Evolutionary conservation across 2,113 vertebrate species (phyloP).

Genomic region (Leucosticte australis): DNA sequence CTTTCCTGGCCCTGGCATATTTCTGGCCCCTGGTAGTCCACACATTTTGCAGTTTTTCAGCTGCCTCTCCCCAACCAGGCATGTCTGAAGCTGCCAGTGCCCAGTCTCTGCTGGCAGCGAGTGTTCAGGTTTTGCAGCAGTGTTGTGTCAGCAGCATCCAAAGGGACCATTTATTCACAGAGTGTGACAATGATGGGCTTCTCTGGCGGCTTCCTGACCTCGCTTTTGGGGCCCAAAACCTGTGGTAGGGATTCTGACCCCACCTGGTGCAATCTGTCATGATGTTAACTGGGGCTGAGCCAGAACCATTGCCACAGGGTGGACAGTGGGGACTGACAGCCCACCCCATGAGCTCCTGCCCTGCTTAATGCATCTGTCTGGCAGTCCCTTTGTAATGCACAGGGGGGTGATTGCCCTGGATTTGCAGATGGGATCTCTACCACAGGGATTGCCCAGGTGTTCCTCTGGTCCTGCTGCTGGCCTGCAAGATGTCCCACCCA

Average conservation of each 20-base stretch:
- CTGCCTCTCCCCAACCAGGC: not conserved
- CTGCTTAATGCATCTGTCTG: not conserved
- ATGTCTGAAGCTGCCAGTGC: accelerated
- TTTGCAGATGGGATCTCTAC: not conserved
- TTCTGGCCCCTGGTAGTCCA: not conserved
- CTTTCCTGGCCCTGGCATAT: not conserved
- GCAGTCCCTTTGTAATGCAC: not conserved
- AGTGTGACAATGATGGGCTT: not conserved
- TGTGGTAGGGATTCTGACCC: not conserved
- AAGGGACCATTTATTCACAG: not conserved
- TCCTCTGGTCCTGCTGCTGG: not conserved
- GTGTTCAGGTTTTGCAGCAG: not conserved
- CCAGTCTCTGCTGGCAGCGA: accelerated
- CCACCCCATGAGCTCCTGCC: not conserved
- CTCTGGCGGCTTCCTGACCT: not conserved
- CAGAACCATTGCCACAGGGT: not conserved
- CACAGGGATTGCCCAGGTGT: not conserved
- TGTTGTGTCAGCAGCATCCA: not conserved
- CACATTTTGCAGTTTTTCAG: not conserved
- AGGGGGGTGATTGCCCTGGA: too few species aligned
- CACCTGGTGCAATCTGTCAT: not conserved
- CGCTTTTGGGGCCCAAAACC: not conserved
- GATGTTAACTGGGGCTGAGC: not conserved
- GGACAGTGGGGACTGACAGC: not conserved
- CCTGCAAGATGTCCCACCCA: not conserved